Conservation (phyloP, 2,797 vertebrate genomes). For the Alfaro cultratus region DNA sequence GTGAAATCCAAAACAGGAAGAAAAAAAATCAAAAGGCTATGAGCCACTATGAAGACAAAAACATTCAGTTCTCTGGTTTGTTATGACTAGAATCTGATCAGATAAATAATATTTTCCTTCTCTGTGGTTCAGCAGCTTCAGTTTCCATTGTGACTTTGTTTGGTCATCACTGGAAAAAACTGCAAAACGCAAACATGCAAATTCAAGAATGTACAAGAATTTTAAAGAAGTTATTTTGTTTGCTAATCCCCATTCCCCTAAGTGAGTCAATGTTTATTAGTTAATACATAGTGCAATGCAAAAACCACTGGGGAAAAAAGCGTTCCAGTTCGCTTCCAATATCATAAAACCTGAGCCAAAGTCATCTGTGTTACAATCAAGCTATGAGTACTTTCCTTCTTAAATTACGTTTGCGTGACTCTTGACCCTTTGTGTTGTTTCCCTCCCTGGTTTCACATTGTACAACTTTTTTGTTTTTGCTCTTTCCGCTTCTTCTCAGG, state of each 20-base stretch:
- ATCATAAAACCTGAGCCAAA: neutral
- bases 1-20: neutral
- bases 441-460: slow-evolving; percentile 37
- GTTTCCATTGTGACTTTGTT: slow-evolving; percentile 9
- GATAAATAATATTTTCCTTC: slow-evolving; percentile 35
- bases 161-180: slow-evolving; percentile 22
- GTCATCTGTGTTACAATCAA: neutral
- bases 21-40: neutral
- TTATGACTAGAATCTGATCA: slow-evolving; percentile 48
- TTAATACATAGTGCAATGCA: neutral
- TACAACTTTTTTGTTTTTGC: slow-evolving; percentile 12
- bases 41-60: neutral
- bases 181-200: slow-evolving; percentile 15
- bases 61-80: slow-evolving; percentile 20
- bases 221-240: neutral
- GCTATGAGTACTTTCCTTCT: neutral
- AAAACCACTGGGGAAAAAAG: neutral
- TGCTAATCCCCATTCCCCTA: neutral
- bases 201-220: neutral
- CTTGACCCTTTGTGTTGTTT: slow-evolving; percentile 26
- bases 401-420: slow-evolving; percentile 35
- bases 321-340: neutral
- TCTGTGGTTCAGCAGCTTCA: slow-evolving; percentile 1
- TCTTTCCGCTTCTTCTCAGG: slow-evolving; percentile 6
- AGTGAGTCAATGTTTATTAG: slow-evolving; percentile 28